A percentile compares a stretch with the other conserved stretches of the same genome.
phyloP scores from a whole-genome alignment of 2,113 vertebrate species.

The Cyanoderma ruficeps region DNA sequence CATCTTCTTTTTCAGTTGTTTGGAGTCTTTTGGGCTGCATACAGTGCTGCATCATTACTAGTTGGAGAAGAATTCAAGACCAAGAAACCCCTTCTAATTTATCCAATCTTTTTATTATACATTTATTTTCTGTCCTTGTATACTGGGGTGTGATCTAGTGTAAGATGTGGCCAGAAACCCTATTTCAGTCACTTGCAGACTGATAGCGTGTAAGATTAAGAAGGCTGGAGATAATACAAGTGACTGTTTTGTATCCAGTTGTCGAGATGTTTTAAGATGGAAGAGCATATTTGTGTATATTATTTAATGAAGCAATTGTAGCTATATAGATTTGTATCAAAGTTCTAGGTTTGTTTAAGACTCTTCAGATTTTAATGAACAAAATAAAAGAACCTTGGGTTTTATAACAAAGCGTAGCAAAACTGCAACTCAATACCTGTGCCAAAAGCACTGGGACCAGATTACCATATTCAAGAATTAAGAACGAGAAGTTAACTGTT shows the following conservation, averaged over 20 bases:
- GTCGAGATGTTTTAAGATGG: conserved; percentile 63
- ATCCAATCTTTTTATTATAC: conserved; percentile 98
- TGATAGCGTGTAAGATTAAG: conserved; percentile 44
- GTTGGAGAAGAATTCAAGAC: conserved; percentile 99
- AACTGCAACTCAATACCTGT: conserved; percentile 64
- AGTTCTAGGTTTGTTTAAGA: conserved; percentile 77
- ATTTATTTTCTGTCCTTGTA: conserved; percentile 99
- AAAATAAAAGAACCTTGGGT: conserved; percentile 69
- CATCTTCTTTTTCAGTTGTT: conserved; percentile 84
- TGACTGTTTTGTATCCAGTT: conserved; percentile 68
- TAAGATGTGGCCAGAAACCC: conserved; percentile 61
- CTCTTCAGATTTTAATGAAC: conserved; percentile 75
- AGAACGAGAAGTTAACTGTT: conserved; percentile 62
- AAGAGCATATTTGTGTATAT: conserved; percentile 75
- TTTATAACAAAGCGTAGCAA: conserved; percentile 71
- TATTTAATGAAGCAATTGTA: conserved; percentile 82
- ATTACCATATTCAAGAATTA: conserved; percentile 53
- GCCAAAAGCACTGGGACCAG: conserved; percentile 75
- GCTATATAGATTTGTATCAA: conserved; percentile 80
- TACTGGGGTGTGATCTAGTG: conserved; percentile 90
- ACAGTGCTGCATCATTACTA: conserved; percentile 96
- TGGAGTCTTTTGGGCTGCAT: conserved; percentile 98
- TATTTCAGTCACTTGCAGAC: conserved; percentile 60
- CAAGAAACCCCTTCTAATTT: conserved; percentile 99
- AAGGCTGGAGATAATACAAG: conserved; percentile 33